Conservation (phyloP, 1,140 invertebrate species). For the Caerostris darwini region DNA sequence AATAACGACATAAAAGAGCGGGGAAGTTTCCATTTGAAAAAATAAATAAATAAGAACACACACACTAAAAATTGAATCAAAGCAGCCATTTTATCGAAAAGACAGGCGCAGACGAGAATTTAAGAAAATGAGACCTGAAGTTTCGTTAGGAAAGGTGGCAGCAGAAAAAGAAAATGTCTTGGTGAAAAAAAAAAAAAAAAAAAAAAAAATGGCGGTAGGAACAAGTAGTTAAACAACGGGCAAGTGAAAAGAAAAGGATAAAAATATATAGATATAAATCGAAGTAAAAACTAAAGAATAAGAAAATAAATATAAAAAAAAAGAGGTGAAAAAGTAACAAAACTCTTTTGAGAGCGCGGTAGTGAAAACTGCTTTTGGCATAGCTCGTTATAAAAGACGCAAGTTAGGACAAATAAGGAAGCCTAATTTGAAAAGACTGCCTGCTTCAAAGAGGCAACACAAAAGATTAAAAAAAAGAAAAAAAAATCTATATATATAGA, state of each 20-base stretch:
- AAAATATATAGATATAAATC: slow-evolving; percentile 35
- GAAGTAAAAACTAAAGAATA: slow-evolving; percentile 31
- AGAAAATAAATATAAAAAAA: background rate
- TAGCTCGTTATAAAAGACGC: slow-evolving; percentile 75
- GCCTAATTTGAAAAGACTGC: slow-evolving; percentile 76
- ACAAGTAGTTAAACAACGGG: slow-evolving; percentile 74
- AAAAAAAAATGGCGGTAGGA: slow-evolving; percentile 38
- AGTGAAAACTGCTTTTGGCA: slow-evolving; percentile 77
- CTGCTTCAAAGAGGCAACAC: slow-evolving; percentile 17
- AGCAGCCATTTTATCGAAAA: slow-evolving; percentile 69
- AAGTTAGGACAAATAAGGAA: slow-evolving; percentile 71
- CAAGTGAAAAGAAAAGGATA: slow-evolving; percentile 38
- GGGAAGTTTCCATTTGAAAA: background rate
- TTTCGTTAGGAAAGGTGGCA: slow-evolving; percentile 68
- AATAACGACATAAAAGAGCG: background rate
- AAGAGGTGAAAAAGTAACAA: slow-evolving; percentile 61
- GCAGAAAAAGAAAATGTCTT: background rate
- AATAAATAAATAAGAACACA: background rate
- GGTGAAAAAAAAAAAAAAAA: background rate
- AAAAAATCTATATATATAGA: slow-evolving; percentile 67
- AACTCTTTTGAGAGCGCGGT: slow-evolving; percentile 66
- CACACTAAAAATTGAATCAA: slow-evolving; percentile 72
- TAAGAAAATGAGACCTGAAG: slow-evolving; percentile 73
- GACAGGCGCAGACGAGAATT: slow-evolving; percentile 73
- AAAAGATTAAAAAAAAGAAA: background rate